Base-by-base conservation (phyloP, 2,113 vertebrate species). In the Isichthys henryi region DNA sequence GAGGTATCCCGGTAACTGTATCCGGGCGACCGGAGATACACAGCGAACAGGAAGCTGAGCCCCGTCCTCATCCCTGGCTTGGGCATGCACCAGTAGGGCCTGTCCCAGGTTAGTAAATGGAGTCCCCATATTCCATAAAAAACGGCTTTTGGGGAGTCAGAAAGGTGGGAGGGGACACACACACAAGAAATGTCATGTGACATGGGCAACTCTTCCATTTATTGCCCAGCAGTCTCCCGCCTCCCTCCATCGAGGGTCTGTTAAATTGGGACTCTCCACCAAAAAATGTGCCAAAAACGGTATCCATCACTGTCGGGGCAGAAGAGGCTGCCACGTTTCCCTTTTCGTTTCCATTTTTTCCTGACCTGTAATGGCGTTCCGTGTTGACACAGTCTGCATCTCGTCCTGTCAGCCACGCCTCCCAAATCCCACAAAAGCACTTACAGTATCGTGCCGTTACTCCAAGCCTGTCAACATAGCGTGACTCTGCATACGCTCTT, bases 61-160 rank as follows among this genome's bases (percentile, higher is more conserved):
- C 58, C 19, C 89, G 91, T 86, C 84, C 92, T 92, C 90, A 89
- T 91, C 88, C 87, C 92, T 92, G 87, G 89, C 91, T 90, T 91
- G 85, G 74, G 56, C 43, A 8, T n/a, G 27, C 39, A 66, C 89
- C 92, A 88, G 66, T 56, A 89, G 87, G 88, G 91, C 62, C 89
- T 53, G 88, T 90, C 91, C 91, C 90, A 89, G 86, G 93, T 93
- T 92, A 89, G 27, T 45, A 88, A 66, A 62, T 48, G 53, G 56
- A 74, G 84, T 66, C 46, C 56, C 87, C 88, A 66, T 86, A 89
- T 49, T 19, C 74, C 27, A 4, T 50, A 49, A 83, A 88, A 89
- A 89, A 70, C 3, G 9, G 87, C 21, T 31, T 31, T 88, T 8
- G 52, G 19, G 53, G 56, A 88, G 53, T 35, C 52, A 11, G 53